Percentiles rank a stretch among this genome's conserved stretches.
Conservation (phyloP, 2,113 vertebrate genomes). For the Sminthopsis crassicaudata region DNA sequence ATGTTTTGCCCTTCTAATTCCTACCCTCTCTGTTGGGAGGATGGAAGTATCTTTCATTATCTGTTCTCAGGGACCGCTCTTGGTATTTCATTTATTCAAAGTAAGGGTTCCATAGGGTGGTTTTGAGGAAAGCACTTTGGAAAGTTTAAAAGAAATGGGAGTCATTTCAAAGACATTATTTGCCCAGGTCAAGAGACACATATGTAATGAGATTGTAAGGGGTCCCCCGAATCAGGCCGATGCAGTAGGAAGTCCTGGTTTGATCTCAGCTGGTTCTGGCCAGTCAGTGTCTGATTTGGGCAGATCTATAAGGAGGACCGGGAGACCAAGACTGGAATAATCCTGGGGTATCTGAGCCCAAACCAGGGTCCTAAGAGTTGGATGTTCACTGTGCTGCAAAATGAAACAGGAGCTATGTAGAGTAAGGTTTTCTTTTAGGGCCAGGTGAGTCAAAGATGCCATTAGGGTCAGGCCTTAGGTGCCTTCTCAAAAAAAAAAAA, state of each 20-base stretch:
- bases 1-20: not conserved
- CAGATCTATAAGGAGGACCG: not conserved
- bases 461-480: not conserved
- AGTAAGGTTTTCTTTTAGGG: not conserved
- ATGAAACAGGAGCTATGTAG: not conserved
- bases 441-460: not conserved
- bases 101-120: not conserved
- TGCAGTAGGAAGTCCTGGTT: not conserved
- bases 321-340: not conserved
- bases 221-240: not conserved
- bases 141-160: not conserved
- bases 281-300: not conserved
- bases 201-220: not conserved
- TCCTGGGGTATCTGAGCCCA: not conserved
- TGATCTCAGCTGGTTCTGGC: not conserved
- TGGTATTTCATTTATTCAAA: not conserved
- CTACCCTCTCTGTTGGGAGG: not conserved
- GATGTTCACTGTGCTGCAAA: not conserved
- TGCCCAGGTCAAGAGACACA: not conserved
- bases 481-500: not conserved
- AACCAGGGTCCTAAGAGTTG: not conserved
- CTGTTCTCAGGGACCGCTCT: not conserved
- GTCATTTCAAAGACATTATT: not conserved
- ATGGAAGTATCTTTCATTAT: not conserved
- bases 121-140: not conserved